phyloP scores from a whole-genome alignment of 2,113 vertebrate genomes.

The Phaethon lepturus region DNA sequence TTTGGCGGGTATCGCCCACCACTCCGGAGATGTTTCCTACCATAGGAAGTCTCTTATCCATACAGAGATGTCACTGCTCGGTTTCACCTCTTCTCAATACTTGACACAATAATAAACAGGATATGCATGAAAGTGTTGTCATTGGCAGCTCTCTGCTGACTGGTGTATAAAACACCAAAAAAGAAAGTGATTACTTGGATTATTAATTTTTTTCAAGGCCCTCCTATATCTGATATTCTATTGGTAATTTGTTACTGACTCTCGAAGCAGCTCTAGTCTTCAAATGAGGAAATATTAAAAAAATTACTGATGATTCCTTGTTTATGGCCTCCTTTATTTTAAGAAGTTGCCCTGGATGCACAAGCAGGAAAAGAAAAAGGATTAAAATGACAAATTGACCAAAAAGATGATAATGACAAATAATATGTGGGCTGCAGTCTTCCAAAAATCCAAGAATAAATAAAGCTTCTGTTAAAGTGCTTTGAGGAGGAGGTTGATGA shows the following conservation, averaged over 20 bases:
- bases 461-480: slow-evolving; percentile 64
- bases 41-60: background rate
- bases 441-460: slow-evolving; percentile 69
- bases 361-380: slow-evolving; percentile 41
- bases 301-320: background rate
- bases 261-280: background rate
- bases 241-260: background rate
- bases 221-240: background rate
- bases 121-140: background rate
- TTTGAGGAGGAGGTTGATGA: slow-evolving; percentile 63
- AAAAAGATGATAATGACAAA: slow-evolving; percentile 74
- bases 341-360: background rate
- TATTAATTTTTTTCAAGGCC: background rate
- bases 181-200: background rate
- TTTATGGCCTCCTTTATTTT: background rate
- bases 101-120: background rate
- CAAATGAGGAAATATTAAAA: no score
- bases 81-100: background rate
- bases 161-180: background rate
- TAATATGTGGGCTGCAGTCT: slow-evolving; percentile 65
- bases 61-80: background rate
- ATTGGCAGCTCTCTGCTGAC: background rate
- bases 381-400: slow-evolving; percentile 63
- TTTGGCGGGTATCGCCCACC: background rate
- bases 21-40: background rate